These are phyloP conservation scores for Delphinus delphis DNA, from an alignment of 2,113 vertebrate species.

Conservation along the genomic window DNA sequence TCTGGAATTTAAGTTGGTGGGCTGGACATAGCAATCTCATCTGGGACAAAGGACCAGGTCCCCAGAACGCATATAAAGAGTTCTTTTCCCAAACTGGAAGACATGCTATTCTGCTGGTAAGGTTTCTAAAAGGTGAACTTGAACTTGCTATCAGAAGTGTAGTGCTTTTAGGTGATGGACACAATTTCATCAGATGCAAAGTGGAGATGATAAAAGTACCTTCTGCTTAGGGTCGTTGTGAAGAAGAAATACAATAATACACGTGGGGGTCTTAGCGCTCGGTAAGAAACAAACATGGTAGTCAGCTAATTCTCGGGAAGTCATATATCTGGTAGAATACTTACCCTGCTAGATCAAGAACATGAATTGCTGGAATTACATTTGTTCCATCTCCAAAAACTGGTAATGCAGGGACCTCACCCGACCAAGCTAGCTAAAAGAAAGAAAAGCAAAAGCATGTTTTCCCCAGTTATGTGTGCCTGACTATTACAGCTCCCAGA, in stretches of 20 bases:
- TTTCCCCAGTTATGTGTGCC: fast-evolving
- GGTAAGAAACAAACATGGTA: fast-evolving
- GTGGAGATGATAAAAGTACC: neutral
- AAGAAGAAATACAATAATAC: neutral
- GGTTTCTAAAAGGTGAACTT: neutral
- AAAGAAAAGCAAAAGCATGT: neutral
- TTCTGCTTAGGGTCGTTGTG: too few species aligned
- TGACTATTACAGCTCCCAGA: fast-evolving
- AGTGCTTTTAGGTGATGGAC: neutral
- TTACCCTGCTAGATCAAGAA: conserved; percentile 92
- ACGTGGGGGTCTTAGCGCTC: neutral
- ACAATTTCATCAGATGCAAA: neutral
- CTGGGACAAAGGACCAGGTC: neutral
- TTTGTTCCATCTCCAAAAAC: conserved; percentile 92
- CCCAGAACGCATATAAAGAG: neutral
- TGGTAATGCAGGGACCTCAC: conserved; percentile 83
- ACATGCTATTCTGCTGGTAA: neutral
- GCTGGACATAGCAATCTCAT: neutral
- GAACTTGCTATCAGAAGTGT: neutral
- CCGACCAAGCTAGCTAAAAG: conserved; percentile 89
- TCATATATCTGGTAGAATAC: neutral
- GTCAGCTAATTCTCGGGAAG: neutral
- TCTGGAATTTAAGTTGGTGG: neutral
- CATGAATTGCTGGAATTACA: conserved; percentile 91
- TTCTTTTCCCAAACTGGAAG: neutral